These are phyloP conservation scores for Stictocephala bisonia DNA, from an alignment of 2,888 invertebrate genomes.

Conservation along the genomic window DNA sequence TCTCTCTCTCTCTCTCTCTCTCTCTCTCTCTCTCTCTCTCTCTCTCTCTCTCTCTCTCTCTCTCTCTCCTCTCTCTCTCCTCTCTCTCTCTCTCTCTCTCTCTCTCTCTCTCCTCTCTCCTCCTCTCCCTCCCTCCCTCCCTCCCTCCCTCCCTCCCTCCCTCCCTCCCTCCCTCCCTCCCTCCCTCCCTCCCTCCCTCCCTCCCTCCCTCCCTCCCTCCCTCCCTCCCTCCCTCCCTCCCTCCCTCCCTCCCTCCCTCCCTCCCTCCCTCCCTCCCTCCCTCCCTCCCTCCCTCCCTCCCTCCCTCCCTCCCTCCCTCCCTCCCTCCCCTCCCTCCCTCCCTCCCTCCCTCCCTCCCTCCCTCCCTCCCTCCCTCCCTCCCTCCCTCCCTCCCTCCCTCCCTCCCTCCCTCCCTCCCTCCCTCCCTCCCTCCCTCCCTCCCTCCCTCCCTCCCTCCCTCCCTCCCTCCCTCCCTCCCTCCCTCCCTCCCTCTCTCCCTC, in stretches of 20 bases:
- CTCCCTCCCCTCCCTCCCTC: constrained; percentile 15
- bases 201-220: constrained; percentile 34
- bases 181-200: constrained; percentile 42
- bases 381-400: background rate
- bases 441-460: background rate
- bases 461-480: background rate
- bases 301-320: constrained; percentile 16
- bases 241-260: constrained; percentile 38
- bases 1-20: too few species aligned
- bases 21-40: too few species aligned
- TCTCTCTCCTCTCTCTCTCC: background rate
- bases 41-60: too few species aligned
- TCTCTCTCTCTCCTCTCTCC: background rate
- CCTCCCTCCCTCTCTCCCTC: background rate
- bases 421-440: constrained; percentile 27
- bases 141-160: background rate
- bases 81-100: background rate
- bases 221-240: constrained; percentile 43
- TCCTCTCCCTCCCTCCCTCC: background rate
- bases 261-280: constrained; percentile 36
- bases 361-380: constrained; percentile 5
- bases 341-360: constrained; percentile 24
- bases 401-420: constrained; percentile 36
- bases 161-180: background rate
- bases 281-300: background rate